Percentiles rank a stretch among this genome's conserved stretches.
Evolutionary conservation across 2,113 vertebrate species (phyloP).

Genomic region (Chascanopsetta lugubris): DNA sequence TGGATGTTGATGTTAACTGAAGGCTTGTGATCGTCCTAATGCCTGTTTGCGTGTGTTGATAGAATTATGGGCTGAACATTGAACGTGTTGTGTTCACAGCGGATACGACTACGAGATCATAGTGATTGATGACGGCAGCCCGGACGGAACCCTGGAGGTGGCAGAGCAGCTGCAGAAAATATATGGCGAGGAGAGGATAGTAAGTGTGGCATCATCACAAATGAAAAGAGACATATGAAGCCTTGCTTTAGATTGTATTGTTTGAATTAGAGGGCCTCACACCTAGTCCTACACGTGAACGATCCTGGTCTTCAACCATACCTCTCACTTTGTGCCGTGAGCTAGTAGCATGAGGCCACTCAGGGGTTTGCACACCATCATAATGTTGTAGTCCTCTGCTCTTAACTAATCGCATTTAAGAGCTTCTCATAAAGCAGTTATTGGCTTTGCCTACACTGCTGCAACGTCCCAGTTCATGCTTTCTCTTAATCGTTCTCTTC

Average conservation of each 20-base stretch:
- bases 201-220: constrained; percentile 76
- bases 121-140: constrained; percentile 96
- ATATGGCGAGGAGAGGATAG: constrained; percentile 92
- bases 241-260: no score
- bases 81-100: constrained; percentile 74
- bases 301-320: no score
- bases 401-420: no score
- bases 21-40: no score
- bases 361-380: not conserved
- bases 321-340: not conserved
- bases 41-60: not conserved
- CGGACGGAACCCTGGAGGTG: constrained; percentile 91
- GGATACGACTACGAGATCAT: constrained; percentile 91
- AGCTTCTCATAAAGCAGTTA: no score
- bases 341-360: not conserved
- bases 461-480: not conserved
- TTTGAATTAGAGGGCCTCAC: no score
- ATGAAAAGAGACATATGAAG: not conserved
- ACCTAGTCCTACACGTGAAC: no score
- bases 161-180: constrained; percentile 90
- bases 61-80: not conserved
- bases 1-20: no score
- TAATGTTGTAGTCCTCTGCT: no score
- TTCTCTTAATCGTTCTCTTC: not conserved
- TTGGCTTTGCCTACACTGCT: not conserved